phyloP scores from a whole-genome alignment of 1,140 invertebrate genomes.

The Drosophila littoralis region DNA sequence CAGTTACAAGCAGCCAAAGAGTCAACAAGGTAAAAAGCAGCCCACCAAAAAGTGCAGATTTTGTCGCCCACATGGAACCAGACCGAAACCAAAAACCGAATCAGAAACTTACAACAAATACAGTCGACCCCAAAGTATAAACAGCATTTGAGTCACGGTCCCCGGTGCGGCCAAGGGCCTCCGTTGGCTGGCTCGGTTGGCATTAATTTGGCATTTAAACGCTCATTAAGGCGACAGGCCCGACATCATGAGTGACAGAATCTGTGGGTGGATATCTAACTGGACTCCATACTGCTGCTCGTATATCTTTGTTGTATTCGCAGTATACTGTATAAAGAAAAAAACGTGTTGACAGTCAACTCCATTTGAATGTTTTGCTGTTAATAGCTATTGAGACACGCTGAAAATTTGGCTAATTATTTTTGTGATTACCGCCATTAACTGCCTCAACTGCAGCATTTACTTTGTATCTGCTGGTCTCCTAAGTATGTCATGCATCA shows the following conservation, averaged over 20 bases:
- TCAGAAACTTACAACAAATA: slow-evolving; percentile 1
- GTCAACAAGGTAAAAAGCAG: background rate
- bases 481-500: slow-evolving; percentile 10
- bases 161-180: slow-evolving; percentile 30
- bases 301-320: slow-evolving; percentile 1
- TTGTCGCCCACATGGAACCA: slow-evolving; percentile 48
- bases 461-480: background rate
- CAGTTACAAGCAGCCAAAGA: slow-evolving; percentile 6
- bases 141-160: slow-evolving; percentile 40
- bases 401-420: slow-evolving; percentile 14
- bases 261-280: slow-evolving; percentile 54
- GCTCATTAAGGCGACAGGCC: slow-evolving; percentile 66
- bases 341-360: slow-evolving; percentile 23
- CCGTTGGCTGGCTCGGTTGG: slow-evolving; percentile 27
- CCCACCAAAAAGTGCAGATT: slow-evolving; percentile 28
- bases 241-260: slow-evolving; percentile 61
- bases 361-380: slow-evolving; percentile 7
- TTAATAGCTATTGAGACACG: background rate
- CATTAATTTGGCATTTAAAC: slow-evolving; percentile 73
- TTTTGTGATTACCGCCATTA: slow-evolving; percentile 9
- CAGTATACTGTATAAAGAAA: background rate
- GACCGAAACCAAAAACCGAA: slow-evolving; percentile 16
- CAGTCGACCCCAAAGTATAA: slow-evolving; percentile 15
- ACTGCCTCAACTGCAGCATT: background rate
- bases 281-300: slow-evolving; percentile 12